phyloP scores from a whole-genome alignment of 2,113 vertebrate species.

The Rhineura floridana region DNA sequence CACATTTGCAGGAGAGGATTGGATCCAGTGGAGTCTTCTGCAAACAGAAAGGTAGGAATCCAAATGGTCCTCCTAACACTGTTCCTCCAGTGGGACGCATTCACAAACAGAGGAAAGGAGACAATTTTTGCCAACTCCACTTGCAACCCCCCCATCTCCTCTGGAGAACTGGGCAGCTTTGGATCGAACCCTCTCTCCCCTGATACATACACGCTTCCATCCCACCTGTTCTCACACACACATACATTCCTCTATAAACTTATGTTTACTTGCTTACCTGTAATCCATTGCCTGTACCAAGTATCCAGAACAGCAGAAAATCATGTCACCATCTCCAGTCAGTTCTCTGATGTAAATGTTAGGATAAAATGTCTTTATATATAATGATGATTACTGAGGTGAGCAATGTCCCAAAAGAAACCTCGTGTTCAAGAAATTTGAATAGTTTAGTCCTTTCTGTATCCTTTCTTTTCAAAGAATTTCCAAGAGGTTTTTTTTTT shows the following conservation, averaged over 20 bases:
- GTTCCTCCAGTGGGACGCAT: too few relatives aligned
- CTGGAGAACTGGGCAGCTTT: not conserved
- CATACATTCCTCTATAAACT: too few relatives aligned
- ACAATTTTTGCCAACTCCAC: too few relatives aligned
- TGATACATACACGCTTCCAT: not conserved
- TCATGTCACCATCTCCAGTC: not conserved
- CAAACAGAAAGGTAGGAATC: not conserved
- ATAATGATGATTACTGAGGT: not conserved
- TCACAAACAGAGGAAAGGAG: not conserved
- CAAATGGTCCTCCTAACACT: not conserved
- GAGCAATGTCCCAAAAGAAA: not conserved
- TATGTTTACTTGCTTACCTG: constrained; percentile 17
- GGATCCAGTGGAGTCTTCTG: not conserved
- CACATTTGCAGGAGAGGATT: not conserved
- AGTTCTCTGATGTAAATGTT: not conserved
- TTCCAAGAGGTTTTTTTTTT: not conserved
- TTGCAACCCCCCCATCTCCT: too few relatives aligned
- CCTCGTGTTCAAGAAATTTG: not conserved
- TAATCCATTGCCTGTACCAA: not conserved
- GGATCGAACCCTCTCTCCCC: not conserved
- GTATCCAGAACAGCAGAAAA: not conserved
- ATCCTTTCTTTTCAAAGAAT: not conserved
- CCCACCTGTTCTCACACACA: not conserved
- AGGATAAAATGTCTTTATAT: not conserved
- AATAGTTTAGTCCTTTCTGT: not conserved